Evolutionary conservation across 2,113 vertebrate genomes (phyloP).

Genomic region (Limnothrissa miodon): DNA sequence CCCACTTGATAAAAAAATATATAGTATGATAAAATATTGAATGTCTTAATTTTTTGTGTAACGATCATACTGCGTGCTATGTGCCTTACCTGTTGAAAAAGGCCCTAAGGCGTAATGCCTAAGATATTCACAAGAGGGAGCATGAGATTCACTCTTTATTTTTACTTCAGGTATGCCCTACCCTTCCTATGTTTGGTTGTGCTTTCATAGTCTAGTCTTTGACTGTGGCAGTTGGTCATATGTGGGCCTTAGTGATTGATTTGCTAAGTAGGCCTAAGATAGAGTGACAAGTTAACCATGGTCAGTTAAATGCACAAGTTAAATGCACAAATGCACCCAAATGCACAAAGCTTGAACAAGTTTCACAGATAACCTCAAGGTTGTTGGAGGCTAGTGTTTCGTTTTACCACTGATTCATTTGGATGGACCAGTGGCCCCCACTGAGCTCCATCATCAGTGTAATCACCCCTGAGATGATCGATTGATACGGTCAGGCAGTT

Average conservation of each 20-base stretch:
- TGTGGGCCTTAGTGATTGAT: no score
- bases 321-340: no score
- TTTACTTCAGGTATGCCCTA: not conserved
- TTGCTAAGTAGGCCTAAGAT: no score
- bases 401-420: not conserved
- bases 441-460: not conserved
- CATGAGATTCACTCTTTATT: not conserved
- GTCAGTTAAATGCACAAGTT: no score
- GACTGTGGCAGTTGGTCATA: no score
- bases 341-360: not conserved
- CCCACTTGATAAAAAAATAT: not conserved
- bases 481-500: constrained; percentile 11
- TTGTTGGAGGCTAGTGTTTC: not conserved
- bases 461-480: constrained; percentile 4
- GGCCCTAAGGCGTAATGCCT: not conserved
- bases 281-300: not conserved
- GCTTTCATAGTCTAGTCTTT: no score
- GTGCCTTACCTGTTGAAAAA: not conserved
- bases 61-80: no score
- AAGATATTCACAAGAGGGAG: not conserved
- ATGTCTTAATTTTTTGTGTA: not conserved
- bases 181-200: no score
- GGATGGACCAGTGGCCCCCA: not conserved
- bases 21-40: not conserved
- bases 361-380: not conserved